Base-by-base conservation (phyloP, 1,140 invertebrate genomes). In the Caligus rogercresseyi region DNA sequence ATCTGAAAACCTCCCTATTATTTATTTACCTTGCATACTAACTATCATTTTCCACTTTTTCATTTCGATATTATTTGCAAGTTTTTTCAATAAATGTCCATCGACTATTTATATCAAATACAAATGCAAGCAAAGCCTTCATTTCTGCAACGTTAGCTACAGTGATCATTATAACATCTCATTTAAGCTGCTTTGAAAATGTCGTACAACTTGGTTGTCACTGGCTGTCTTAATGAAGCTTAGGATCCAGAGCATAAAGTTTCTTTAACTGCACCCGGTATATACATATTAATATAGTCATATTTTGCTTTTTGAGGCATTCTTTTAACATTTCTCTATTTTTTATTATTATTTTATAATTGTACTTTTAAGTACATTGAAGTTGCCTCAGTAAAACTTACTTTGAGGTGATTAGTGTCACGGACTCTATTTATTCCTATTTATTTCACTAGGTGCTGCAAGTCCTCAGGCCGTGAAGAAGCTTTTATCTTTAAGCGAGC, bases 391-490 rank as follows among this genome's bases (percentile, higher is more conserved):
- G n/a, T n/a, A n/a, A n/a, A n/a, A 16, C 13, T 51, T 51, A 51
- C 16, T 51, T 51, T 51, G 43, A 51, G 13, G n/a, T 51, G 13
- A 16, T 14, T 14, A 14, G n/a, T 51, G 13, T 51, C n/a, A 51
- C 43, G 13, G 13, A 51, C 43, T n/a, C 13, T 51, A n/a, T 51
- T 51, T n/a, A 13, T n/a, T 51, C 43, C 13, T 51, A n/a, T 51
- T 54, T 68, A 24, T n/a, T n/a, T n/a, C n/a, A n/a, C n/a, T 65
- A 69, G 76, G 76, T 66, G 73, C 78, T 11, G 76, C 75, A 64
- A 77, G 75, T 51, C 78, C 78, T 11, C 76, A 79, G 65, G 76
- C 77, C n/a, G 75, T 78, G 13, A 71, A 75, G 62, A 79, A 79
- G 67, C 71, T 79, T 61, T 71, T 79, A 65, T 69, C 75, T 16